Conservation (phyloP, 2,888 invertebrate species). For the Dendrolimus houi region DNA sequence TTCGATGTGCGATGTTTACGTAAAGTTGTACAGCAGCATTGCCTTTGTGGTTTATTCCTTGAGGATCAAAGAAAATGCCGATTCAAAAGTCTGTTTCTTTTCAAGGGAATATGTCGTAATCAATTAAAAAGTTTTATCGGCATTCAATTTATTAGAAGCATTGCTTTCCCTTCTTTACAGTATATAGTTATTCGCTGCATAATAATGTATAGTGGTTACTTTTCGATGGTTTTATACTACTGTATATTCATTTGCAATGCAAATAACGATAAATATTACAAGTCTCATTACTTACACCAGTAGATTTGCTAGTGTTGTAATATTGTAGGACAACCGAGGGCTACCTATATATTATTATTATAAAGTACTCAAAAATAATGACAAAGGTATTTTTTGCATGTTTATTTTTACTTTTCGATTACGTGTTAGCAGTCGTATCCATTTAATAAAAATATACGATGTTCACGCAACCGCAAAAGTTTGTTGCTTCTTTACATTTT, state of each 20-base stretch:
- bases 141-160: conserved; percentile 36
- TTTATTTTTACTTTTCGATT: neutral
- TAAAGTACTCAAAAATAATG: too few species aligned
- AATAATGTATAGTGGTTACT: conserved; percentile 2
- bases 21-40: conserved; percentile 20
- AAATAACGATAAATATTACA: too few species aligned
- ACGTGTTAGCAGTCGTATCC: too few species aligned
- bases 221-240: too few species aligned
- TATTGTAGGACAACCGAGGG: too few species aligned
- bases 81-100: conserved; percentile 46
- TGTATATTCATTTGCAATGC: too few species aligned
- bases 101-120: conserved; percentile 54
- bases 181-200: conserved; percentile 7
- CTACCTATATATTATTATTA: too few species aligned
- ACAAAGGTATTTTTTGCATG: too few species aligned
- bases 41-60: conserved; percentile 35
- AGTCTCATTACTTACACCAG: too few species aligned
- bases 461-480: neutral
- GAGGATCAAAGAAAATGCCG: conserved; percentile 54
- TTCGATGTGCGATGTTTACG: conserved; percentile 40
- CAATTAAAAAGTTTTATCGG: conserved; percentile 48
- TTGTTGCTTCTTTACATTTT: neutral
- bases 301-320: too few species aligned
- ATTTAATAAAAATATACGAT: neutral
- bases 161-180: conserved; percentile 13